These are phyloP conservation scores for Solenopsis fugax DNA, from an alignment of 1,140 invertebrate species.

Conservation along the genomic window DNA sequence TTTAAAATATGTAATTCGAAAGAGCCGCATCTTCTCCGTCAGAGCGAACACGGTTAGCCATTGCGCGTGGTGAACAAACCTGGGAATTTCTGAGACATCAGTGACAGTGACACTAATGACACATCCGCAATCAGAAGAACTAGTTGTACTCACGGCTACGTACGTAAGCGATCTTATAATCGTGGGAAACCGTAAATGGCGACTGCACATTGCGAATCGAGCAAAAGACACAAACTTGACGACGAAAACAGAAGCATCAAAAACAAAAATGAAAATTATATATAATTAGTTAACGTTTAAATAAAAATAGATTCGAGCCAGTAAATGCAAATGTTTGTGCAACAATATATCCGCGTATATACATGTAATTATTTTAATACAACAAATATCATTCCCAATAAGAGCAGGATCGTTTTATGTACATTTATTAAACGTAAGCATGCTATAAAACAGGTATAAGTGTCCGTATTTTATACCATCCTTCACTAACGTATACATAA, in stretches of 20 bases:
- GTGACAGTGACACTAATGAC: conserved; percentile 67
- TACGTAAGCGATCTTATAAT: conserved; percentile 21
- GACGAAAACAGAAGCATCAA: background rate
- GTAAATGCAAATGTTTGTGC: background rate
- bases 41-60: conserved; percentile 32
- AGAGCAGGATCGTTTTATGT: no score
- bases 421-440: no score
- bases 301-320: background rate
- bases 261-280: background rate
- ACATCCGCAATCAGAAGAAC: conserved; percentile 34
- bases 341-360: background rate
- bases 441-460: no score
- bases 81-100: conserved; percentile 65
- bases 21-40: conserved; percentile 37
- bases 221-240: background rate
- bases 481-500: no score
- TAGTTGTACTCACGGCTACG: conserved; percentile 5
- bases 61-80: conserved; percentile 51
- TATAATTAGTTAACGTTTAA: background rate
- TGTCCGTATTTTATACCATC: no score
- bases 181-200: conserved; percentile 32
- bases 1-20: background rate
- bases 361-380: background rate
- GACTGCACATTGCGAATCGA: background rate
- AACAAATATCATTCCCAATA: background rate